phyloP scores from a whole-genome alignment of 2,888 invertebrate genomes.

The Meiosimyza decipiens region DNA sequence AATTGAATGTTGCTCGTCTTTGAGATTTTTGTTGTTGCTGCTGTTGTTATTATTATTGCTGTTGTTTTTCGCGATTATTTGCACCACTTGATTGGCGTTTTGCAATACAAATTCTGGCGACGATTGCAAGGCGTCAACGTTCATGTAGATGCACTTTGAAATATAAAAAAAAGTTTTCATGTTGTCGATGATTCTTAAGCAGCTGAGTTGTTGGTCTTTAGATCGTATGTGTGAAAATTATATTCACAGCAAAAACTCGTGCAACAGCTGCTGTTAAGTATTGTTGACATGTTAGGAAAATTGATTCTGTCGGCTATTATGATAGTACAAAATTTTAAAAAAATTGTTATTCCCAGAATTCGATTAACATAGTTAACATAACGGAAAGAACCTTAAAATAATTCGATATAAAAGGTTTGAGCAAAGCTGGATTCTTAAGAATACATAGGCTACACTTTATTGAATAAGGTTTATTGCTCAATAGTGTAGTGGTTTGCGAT shows the following conservation, averaged over 20 bases:
- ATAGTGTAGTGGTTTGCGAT: too few relatives aligned
- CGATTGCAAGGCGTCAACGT: constrained; percentile 18
- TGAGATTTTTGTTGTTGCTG: background rate
- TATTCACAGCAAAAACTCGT: constrained; percentile 6
- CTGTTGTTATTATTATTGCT: constrained; percentile 3
- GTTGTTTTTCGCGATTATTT: constrained; percentile 1
- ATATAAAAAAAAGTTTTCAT: constrained; percentile 4
- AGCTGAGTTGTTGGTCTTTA: background rate
- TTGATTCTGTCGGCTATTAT: constrained; percentile 12
- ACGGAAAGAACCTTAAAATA: background rate
- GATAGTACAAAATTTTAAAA: too few relatives aligned
- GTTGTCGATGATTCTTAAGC: constrained; percentile 26
- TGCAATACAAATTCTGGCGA: constrained; percentile 31
- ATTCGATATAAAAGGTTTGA: too few relatives aligned
- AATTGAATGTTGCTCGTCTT: constrained; percentile 25
- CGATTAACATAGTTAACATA: background rate
- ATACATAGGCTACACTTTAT: too few relatives aligned
- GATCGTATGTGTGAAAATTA: constrained; percentile 13
- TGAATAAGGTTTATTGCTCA: too few relatives aligned
- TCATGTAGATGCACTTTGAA: constrained; percentile 12
- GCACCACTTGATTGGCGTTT: constrained; percentile 39
- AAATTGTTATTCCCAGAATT: background rate
- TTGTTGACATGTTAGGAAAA: constrained; percentile 30
- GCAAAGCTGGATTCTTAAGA: background rate
- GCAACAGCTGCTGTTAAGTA: constrained; percentile 27